Conservation (phyloP, 2,888 invertebrate genomes). For the Drosophila neonasuta region DNA sequence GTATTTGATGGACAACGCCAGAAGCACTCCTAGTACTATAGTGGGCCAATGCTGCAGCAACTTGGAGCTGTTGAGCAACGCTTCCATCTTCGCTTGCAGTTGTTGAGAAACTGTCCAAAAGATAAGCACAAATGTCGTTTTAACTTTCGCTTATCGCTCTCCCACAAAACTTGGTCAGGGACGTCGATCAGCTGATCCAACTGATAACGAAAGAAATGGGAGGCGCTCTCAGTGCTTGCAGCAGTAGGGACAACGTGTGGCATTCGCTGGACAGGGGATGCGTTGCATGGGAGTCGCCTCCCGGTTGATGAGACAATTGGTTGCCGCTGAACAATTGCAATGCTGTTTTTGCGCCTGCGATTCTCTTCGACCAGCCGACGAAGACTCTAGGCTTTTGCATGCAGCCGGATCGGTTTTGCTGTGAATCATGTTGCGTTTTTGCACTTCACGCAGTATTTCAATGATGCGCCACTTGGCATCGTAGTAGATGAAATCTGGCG, state of each 20-base stretch:
- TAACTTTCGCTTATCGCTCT: slow-evolving; percentile 50
- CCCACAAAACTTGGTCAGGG: slow-evolving; percentile 39
- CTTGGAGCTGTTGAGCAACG: slow-evolving; percentile 57
- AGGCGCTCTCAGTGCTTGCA: not conserved
- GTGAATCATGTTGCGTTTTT: slow-evolving; percentile 60
- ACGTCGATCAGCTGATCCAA: slow-evolving; percentile 9
- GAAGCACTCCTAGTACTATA: slow-evolving; percentile 37
- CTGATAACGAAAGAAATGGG: slow-evolving; percentile 32
- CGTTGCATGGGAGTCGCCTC: not conserved
- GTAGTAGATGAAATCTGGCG: slow-evolving; percentile 67
- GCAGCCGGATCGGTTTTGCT: slow-evolving; percentile 12
- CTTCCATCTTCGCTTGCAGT: slow-evolving; percentile 42
- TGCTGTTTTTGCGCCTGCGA: slow-evolving; percentile 11
- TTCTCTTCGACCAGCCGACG: too few relatives aligned
- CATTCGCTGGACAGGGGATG: not conserved
- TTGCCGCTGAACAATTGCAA: not conserved
- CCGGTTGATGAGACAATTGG: not conserved
- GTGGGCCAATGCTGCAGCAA: slow-evolving; percentile 59
- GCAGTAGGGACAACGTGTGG: slow-evolving; percentile 20
- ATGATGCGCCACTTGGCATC: slow-evolving; percentile 77
- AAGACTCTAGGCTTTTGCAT: too few relatives aligned
- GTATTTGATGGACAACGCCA: slow-evolving; percentile 39
- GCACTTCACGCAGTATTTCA: slow-evolving; percentile 68
- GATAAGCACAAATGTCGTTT: slow-evolving; percentile 1
- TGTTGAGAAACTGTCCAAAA: slow-evolving; percentile 27